Percentiles rank a stretch among this genome's conserved stretches.
Evolutionary conservation across 2,797 vertebrate species (phyloP).

Genomic region (Hipposideros larvatus): DNA sequence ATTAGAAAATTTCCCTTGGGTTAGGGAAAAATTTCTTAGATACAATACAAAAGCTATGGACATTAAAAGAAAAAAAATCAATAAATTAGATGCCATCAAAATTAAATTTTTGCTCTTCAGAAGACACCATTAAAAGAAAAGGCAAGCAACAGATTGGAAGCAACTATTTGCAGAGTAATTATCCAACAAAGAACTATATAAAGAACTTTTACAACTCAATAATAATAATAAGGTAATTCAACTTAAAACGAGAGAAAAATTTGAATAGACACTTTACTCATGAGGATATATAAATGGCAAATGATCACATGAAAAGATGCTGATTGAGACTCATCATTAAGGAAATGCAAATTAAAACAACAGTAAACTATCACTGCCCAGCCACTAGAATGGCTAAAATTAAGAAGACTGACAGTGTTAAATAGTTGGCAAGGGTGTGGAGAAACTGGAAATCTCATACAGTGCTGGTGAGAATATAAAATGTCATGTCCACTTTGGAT

Average conservation of each 20-base stretch:
- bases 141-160: background rate
- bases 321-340: background rate
- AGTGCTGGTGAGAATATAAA: background rate
- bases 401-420: background rate
- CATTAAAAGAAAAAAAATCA: background rate
- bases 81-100: background rate
- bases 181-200: background rate
- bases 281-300: background rate
- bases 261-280: background rate
- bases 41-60: background rate
- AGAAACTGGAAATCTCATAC: background rate
- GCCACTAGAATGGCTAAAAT: background rate
- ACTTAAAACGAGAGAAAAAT: constrained; percentile 26
- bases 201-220: constrained; percentile 42
- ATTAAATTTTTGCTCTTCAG: constrained; percentile 17
- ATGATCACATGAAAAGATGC: background rate
- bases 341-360: background rate
- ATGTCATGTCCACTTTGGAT: background rate
- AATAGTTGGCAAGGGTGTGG: background rate
- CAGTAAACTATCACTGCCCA: background rate
- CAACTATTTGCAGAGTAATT: constrained; percentile 49
- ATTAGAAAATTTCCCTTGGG: background rate
- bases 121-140: constrained; percentile 47
- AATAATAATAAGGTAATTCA: background rate
- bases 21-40: background rate